Percentiles rank a stretch among this genome's conserved stretches.
Conservation (phyloP, 2,113 vertebrate species). For the Silurus asotus region DNA sequence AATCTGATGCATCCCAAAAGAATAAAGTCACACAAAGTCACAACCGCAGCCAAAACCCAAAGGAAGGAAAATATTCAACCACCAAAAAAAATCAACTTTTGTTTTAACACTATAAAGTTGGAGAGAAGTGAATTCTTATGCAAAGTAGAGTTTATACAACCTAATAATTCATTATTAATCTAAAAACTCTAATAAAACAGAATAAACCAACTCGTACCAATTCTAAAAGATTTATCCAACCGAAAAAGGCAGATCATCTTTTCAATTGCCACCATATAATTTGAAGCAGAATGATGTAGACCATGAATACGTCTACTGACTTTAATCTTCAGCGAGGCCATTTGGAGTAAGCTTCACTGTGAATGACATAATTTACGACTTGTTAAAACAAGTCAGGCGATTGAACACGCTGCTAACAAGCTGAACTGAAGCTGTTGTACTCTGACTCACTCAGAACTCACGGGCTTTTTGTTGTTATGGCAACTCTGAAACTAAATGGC, state of each 20-base stretch:
- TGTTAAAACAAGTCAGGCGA: constrained; percentile 12
- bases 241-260: neutral
- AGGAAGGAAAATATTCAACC: neutral
- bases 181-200: neutral
- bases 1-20: constrained; percentile 7
- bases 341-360: neutral
- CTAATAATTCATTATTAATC: neutral
- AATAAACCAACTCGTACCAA: neutral
- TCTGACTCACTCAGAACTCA: neutral
- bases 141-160: neutral
- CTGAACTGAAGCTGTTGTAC: neutral
- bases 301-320: neutral
- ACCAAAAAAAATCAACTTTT: neutral
- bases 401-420: neutral
- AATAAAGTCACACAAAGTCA: neutral
- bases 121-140: constrained; percentile 1
- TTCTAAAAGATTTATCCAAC: neutral
- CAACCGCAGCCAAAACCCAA: neutral
- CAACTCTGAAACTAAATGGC: neutral
- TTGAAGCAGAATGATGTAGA: neutral
- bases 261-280: neutral
- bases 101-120: neutral
- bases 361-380: constrained; percentile 11
- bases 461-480: constrained; percentile 17
- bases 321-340: neutral